A percentile compares a stretch with the other conserved stretches of the same genome.
phyloP scores from a whole-genome alignment of 30 jellyfish, hydroid and myxozoan species.

The Nemopilema nomurai region DNA sequence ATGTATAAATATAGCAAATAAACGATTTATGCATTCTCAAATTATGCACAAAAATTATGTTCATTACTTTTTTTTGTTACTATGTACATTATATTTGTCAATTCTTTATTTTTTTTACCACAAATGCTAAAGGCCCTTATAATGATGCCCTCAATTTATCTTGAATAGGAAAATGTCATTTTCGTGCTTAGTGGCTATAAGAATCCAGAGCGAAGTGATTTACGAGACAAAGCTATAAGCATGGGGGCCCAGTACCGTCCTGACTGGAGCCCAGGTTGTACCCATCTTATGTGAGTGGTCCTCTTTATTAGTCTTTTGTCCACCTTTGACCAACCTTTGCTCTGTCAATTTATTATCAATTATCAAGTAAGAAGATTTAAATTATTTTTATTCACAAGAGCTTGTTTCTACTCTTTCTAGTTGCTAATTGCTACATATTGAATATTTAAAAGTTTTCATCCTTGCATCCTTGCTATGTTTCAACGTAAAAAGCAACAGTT shows the following conservation, averaged over 20 bases:
- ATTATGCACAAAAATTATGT: no score
- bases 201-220: conserved; percentile 81
- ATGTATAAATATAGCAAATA: no score
- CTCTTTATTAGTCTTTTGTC: background rate
- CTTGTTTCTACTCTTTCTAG: no score
- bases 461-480: background rate
- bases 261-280: conserved; percentile 83
- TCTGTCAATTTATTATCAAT: background rate
- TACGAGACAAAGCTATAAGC: conserved; percentile 73
- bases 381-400: background rate
- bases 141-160: no score
- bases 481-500: no score
- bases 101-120: no score
- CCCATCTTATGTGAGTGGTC: conserved; percentile 88
- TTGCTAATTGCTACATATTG: no score
- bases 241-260: conserved; percentile 92
- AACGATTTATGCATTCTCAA: no score
- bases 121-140: no score
- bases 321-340: background rate
- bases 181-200: conserved; percentile 89
- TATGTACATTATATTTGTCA: no score
- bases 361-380: background rate
- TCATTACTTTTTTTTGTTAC: no score
- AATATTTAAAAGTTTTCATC: background rate
- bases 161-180: conserved; percentile 64